Base-by-base conservation (phyloP, 2,888 invertebrate species). In the Lydus trimaculatus region DNA sequence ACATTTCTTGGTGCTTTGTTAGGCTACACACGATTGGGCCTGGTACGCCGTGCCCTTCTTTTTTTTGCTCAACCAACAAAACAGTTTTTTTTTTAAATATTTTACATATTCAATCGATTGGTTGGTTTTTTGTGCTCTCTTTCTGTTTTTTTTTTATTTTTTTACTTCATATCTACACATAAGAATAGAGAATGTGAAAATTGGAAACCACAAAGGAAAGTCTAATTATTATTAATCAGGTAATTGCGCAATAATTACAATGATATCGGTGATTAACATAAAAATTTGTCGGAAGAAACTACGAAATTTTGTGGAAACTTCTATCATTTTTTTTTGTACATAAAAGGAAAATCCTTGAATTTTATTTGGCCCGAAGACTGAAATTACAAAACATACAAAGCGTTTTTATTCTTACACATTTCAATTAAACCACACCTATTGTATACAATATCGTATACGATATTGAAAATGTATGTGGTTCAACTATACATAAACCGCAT, bases 1-100 rank as follows among this genome's bases (percentile, higher is more conserved):
- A 11, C 48, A 23, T 58, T 63, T 52, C 58, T 63, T 25, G n/a
- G 20, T 48, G 60, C 43, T 25, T 36, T 63, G 36, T 48, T 60
- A 52, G 31, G 66, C 63, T 62, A 63, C 36, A 63, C 62, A 66
- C 59, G 52, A 48, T 48, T 48, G 20, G 48, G 8, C 20, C 48
- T 20, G 48, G 39, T 43, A 8, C 17, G 48, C 64, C 67, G 43
- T 64, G 28, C 67, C 68, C 62, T 65, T 68, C 61, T 59, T 33
- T 36, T 48, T 33, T 67, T 64, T 61, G 28, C 56, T 20, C 11
- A 48, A 56, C 25, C 56, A 56, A 56, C 25, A 15, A 56, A 31
- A 28, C 2, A 4, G 2, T 28, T 61, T 28, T 6, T 56, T 68
- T 68, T 61, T 62, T 61, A n/a, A 6, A n/a, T 28, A 56, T 56